Evolutionary conservation across 2,888 invertebrate species (phyloP).

Genomic region (Eilema caniola): DNA sequence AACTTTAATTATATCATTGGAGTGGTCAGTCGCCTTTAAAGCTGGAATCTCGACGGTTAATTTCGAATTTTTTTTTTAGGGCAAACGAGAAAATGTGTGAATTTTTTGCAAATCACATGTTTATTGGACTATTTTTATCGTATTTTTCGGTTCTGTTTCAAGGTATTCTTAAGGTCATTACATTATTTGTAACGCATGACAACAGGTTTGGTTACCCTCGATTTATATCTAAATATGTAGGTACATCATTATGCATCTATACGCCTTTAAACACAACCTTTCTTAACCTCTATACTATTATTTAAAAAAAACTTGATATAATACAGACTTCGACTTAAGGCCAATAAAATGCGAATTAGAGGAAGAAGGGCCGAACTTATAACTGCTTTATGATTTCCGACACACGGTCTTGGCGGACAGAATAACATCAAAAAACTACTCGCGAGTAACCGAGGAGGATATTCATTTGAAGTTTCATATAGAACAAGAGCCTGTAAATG

Average conservation of each 20-base stretch:
- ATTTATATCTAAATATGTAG: no score
- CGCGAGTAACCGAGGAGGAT: neutral
- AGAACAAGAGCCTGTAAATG: neutral
- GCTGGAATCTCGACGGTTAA: neutral
- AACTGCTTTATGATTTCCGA: constrained; percentile 18
- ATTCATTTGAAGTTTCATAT: constrained; percentile 5
- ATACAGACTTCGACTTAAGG: neutral
- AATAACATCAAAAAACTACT: constrained; percentile 11
- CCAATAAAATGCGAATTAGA: constrained; percentile 17
- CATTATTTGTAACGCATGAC: no score
- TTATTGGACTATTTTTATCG: neutral
- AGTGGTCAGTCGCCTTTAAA: neutral
- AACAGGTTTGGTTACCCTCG: no score
- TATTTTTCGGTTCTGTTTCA: neutral
- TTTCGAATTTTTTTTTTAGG: constrained; percentile 1
- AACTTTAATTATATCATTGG: neutral
- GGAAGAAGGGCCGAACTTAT: constrained; percentile 14
- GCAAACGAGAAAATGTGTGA: neutral
- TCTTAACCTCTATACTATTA: neutral
- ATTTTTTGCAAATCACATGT: neutral
- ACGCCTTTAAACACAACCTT: neutral
- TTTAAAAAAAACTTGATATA: neutral
- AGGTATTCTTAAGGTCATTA: no score
- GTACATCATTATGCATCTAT: no score
- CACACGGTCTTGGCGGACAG: neutral